Percentiles rank a stretch among this genome's conserved stretches.
Evolutionary conservation across 1,140 invertebrate genomes (phyloP).

Genomic region (Polypedilum vanderplanki): DNA sequence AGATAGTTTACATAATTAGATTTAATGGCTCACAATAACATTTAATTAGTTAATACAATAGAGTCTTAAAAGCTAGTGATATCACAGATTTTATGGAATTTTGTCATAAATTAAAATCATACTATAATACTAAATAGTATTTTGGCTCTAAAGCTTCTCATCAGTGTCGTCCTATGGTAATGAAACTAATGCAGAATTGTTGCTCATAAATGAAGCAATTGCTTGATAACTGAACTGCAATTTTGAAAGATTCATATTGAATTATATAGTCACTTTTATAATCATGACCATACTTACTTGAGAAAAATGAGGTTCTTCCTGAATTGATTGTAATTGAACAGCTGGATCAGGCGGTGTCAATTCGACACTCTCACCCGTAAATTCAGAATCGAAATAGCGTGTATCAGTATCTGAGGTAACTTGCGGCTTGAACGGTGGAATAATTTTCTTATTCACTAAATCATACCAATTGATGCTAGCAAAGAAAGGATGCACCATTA

Average conservation of each 20-base stretch:
- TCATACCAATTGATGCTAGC: slow-evolving; percentile 84
- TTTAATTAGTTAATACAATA: neutral
- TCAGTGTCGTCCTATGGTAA: neutral
- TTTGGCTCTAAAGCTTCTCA: neutral
- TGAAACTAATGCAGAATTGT: slow-evolving; percentile 4
- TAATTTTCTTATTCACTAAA: slow-evolving; percentile 68
- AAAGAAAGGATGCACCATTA: slow-evolving; percentile 89
- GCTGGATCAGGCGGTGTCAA: slow-evolving; percentile 84
- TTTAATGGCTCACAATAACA: neutral
- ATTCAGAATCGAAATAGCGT: slow-evolving; percentile 94
- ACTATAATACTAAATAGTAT: neutral
- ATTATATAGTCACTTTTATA: neutral
- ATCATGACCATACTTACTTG: slow-evolving; percentile 36
- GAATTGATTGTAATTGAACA: slow-evolving; percentile 51
- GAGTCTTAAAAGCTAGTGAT: neutral
- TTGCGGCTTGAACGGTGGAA: slow-evolving; percentile 90
- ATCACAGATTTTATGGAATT: slow-evolving; percentile 18
- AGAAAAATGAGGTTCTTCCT: slow-evolving; percentile 58
- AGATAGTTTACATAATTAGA: neutral
- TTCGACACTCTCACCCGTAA: slow-evolving; percentile 95
- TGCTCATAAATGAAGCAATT: neutral
- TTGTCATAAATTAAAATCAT: neutral
- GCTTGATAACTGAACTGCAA: slow-evolving; percentile 15
- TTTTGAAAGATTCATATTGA: neutral
- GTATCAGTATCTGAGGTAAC: slow-evolving; percentile 95